These are phyloP conservation scores for silkworm (Bombyx mori) DNA, from an alignment of 1,140 invertebrate genomes.

Conservation along the genomic window DNA sequence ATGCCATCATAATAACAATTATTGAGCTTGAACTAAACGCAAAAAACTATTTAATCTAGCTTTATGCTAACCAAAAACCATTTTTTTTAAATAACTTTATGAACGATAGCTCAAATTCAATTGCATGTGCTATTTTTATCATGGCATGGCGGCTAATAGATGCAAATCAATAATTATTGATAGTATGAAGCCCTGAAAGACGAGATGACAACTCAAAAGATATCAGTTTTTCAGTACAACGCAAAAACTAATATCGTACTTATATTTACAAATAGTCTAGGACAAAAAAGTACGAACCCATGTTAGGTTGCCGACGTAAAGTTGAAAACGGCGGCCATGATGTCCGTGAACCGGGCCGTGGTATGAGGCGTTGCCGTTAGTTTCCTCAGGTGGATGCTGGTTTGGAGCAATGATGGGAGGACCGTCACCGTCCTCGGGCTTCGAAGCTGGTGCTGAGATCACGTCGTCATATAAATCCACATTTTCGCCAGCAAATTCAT, in stretches of 20 bases:
- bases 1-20: background rate
- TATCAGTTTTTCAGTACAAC: slow-evolving; percentile 16
- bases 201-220: slow-evolving; percentile 16
- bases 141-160: background rate
- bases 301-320: slow-evolving; percentile 96
- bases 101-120: background rate
- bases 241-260: slow-evolving; percentile 24
- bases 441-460: slow-evolving; percentile 81
- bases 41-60: too few relatives aligned
- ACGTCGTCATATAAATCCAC: slow-evolving; percentile 98
- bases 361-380: slow-evolving; percentile 79
- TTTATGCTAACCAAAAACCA: too few relatives aligned
- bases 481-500: slow-evolving; percentile 87
- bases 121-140: too few relatives aligned
- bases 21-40: background rate
- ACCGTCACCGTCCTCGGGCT: slow-evolving; percentile 70
- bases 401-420: slow-evolving; percentile 52
- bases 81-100: background rate
- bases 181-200: background rate
- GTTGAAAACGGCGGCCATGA: slow-evolving; percentile 84
- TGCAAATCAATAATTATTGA: background rate
- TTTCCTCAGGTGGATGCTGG: slow-evolving; percentile 74
- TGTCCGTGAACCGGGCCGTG: slow-evolving; percentile 76
- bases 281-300: slow-evolving; percentile 76
- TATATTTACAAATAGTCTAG: slow-evolving; percentile 48